Base-by-base conservation (phyloP, 2,797 vertebrate genomes). In the Petrocephalus schoutedeni region DNA sequence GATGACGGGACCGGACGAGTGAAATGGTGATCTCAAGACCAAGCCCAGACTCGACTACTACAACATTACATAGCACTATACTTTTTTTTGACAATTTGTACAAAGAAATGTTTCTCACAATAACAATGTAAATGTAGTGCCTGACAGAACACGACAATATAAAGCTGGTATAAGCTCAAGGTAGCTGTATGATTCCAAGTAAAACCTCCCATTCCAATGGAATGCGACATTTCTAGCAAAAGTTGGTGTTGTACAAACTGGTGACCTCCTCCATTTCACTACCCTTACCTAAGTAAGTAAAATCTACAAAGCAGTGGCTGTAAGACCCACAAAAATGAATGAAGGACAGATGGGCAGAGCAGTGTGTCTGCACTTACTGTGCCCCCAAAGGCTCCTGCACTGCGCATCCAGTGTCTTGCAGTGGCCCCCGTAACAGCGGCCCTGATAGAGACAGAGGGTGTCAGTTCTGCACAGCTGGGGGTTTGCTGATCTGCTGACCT, bases 321-420 rank as follows among this genome's bases (percentile, higher is more conserved):
- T n/a, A 49, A 82, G 21, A 45, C 8, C n/a, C 45, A n/a, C 7
- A 9, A 82, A n/a, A 8, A 36, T 9, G 36, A n/a, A 82, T 19
- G 9, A 4, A 21, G 77, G 14, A 41, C 16, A 80, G 32, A 45
- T 49, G 36, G 4, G 3, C 2, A 53, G 41, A 49, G 49, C 1
- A 58, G 85, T 41, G 49, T 14, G 21, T 16, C 74, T 9, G 57
- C 93, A 96, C 97, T 95, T 91, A 99, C 98, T 94, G 88, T 94
- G 96, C 84, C 97, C 97, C 98, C 98, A 99, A 87, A 99, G 94
- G 28, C 92, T 93, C 59, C 94, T 94, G 94, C 98, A 99, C 92
- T 99, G 98, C 12, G 95, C 94, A 87, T 99, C 97, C 94, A 97
- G 95, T 88, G 97, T 99, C 89, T 98, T 98, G 92, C 98, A 99